Evolutionary conservation across 1,140 invertebrate genomes (phyloP).

Genomic region (Copidosoma floridanum): DNA sequence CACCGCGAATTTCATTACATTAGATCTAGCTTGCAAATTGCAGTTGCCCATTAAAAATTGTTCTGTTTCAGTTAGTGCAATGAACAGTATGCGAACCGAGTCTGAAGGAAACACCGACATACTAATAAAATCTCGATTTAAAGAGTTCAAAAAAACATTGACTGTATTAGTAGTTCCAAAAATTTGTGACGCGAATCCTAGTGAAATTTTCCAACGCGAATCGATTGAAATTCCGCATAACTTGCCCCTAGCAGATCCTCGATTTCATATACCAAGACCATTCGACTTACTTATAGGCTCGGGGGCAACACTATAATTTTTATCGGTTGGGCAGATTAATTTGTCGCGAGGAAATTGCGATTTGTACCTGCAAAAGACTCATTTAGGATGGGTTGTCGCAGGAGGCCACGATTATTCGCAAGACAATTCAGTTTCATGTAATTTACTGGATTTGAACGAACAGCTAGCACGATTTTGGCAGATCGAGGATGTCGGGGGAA

Average conservation of each 20-base stretch:
- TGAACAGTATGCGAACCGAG: not conserved
- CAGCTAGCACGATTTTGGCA: not conserved
- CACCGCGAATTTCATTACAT: conserved; percentile 25
- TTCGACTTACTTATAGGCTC: conserved; percentile 19
- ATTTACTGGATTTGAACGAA: not conserved
- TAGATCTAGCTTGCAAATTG: conserved; percentile 11
- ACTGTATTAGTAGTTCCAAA: conserved; percentile 8
- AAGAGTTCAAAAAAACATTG: conserved; percentile 2
- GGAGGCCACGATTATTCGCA: too few relatives aligned
- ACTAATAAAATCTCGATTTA: not conserved
- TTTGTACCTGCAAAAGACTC: not conserved
- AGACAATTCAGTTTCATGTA: too few relatives aligned
- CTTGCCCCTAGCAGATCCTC: conserved; percentile 10
- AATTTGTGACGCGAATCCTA: not conserved
- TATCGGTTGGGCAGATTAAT: conserved; percentile 18
- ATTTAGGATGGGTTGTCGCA: not conserved
- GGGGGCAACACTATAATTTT: conserved; percentile 12
- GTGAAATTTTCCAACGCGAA: not conserved
- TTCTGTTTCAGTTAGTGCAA: conserved; percentile 14
- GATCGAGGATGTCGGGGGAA: not conserved
- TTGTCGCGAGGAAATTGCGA: not conserved
- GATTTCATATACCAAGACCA: not conserved
- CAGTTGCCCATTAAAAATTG: not conserved
- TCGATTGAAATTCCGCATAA: conserved; percentile 7
- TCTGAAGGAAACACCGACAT: not conserved